Base-by-base conservation (phyloP, 2,888 invertebrate species). In the Nycteola revayana region DNA sequence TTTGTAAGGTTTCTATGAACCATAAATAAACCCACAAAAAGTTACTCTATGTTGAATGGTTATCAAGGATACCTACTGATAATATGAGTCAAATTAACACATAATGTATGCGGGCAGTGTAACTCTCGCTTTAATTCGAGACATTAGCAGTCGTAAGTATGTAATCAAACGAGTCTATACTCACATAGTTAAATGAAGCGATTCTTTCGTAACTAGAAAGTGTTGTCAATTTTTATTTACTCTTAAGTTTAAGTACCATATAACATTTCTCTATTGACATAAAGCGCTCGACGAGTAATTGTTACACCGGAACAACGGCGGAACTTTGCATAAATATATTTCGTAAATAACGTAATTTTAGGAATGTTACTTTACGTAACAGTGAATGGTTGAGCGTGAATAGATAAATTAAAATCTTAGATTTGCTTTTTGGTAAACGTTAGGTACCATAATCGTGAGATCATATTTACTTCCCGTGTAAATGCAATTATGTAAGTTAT, bases 201-300 rank as follows among this genome's bases (percentile, higher is more conserved):
- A 58, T 57, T 77, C 73, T 84, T 79, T 82, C 75, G 80, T 77
- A 83, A 83, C 70, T 77, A 83, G 85, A 85, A 85, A 84, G 84
- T 73, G 55, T 50, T 59, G 59, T 65, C 52, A 62, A 60, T 61
- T 62, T 63, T 65, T 46, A 37, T 39, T 42, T 40, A 35, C 23
- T 40, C 40, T 46, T 39, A 45, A 39, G 45, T 20, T 32, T 51
- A 36, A 42, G 41, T 33, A 37, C 43, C 49, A 32, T 33, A 42
- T 44, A 41, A 49, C 42, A 54, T 55, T 41, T 21, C 21, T 7
- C 21, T 55, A 46, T 48, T 52, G 44, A 44, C 36, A 33, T 34
- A 41, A 32, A 38, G 35, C 27, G 36, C 27, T 36, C 29, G 17
- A 32, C 28, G 24, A 33, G 36, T 11, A 10, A 14, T 30, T 36